These are phyloP conservation scores for Pipistrellus pygmaeus DNA, from an alignment of 2,797 vertebrate species.

Conservation along the genomic window DNA sequence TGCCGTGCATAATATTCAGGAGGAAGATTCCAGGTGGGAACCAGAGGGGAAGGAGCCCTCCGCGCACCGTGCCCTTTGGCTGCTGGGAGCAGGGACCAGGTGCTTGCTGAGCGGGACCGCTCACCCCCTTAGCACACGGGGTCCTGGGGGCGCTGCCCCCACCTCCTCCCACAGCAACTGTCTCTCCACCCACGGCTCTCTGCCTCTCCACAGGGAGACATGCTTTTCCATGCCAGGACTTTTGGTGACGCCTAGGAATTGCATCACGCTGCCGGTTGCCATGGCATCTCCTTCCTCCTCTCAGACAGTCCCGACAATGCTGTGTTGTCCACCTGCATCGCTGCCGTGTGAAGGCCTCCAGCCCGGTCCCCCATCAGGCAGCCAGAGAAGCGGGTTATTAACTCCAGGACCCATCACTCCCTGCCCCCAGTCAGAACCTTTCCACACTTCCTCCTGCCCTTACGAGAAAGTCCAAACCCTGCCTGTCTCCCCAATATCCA, in stretches of 20 bases:
- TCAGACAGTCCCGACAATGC: not conserved
- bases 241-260: not conserved
- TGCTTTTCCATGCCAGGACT: not conserved
- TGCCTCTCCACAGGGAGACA: not conserved
- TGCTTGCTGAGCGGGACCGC: not conserved
- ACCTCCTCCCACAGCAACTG: not conserved
- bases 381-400: not conserved
- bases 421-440: not conserved
- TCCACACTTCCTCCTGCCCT: not conserved
- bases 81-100: not conserved
- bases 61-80: accelerated
- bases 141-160: no score
- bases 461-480: not conserved
- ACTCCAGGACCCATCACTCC: not conserved
- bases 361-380: not conserved
- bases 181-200: no score
- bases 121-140: not conserved
- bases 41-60: not conserved
- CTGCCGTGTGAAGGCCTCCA: accelerated
- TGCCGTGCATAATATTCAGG: not conserved
- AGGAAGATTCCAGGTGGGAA: not conserved
- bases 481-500: not conserved
- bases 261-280: not conserved
- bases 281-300: not conserved
- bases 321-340: not conserved